A percentile compares a stretch with the other conserved stretches of the same genome.
Conservation (phyloP, 2,797 vertebrate genomes). For the Hemibagrus guttatus region DNA sequence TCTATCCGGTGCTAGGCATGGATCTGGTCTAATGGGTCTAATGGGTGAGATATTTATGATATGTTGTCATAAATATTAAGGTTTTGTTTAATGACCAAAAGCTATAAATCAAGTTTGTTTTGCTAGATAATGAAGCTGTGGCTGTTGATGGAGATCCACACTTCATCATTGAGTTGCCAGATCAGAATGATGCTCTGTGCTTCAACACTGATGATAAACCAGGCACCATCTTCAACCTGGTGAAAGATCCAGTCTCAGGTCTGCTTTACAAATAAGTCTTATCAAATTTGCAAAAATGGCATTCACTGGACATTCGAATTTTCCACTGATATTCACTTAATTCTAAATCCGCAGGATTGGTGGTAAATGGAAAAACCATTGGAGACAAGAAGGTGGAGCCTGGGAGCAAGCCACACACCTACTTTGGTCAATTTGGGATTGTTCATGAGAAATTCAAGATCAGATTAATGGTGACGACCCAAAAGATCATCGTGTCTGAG, state of each 20-base stretch:
- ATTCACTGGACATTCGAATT: not conserved
- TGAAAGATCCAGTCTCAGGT: slow-evolving; percentile 81
- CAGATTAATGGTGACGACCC: slow-evolving; percentile 80
- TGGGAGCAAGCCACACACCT: slow-evolving; percentile 75
- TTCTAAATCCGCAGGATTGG: slow-evolving; percentile 73
- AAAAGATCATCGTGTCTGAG: slow-evolving; percentile 76
- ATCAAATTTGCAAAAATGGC: not conserved
- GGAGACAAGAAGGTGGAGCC: slow-evolving; percentile 75
- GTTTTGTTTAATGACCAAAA: not conserved
- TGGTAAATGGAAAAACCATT: slow-evolving; percentile 85
- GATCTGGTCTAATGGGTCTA: not conserved
- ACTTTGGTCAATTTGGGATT: slow-evolving; percentile 88
- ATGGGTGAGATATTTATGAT: not conserved
- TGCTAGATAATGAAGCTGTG: not conserved
- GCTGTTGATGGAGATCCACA: slow-evolving; percentile 86
- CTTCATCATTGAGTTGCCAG: slow-evolving; percentile 75
- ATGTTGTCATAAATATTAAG: not conserved
- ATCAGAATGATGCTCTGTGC: slow-evolving; percentile 75
- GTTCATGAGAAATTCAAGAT: slow-evolving; percentile 72
- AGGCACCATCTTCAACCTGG: slow-evolving; percentile 72
- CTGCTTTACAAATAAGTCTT: not conserved
- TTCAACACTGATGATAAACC: slow-evolving; percentile 76
- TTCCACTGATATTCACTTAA: not conserved
- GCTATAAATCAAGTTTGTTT: not conserved
- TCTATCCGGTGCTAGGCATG: fast-evolving